Evolutionary conservation across 2,113 vertebrate genomes (phyloP), one percentile per base, ranked within the genome.

Genomic region (Oriolus oriolus): DNA sequence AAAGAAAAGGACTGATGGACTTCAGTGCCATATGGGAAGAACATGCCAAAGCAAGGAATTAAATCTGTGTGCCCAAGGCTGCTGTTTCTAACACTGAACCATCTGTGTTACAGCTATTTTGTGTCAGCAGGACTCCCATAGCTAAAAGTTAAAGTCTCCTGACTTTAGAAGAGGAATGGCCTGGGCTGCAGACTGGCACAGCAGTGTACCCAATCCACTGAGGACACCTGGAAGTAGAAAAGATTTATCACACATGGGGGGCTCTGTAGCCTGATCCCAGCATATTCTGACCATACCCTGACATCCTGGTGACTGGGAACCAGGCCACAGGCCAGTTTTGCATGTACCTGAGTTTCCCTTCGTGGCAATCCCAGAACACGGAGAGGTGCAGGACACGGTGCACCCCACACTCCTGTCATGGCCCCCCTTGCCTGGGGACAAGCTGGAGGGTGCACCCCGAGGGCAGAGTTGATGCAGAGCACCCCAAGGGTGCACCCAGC

Each of bases 201-300:
- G 20, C 53, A 77, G 35, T 3, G 21, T 5, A 35, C 15, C 30
- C 52, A 49, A 21, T 8, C 7, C 52, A 57, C 42, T 27, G 30
- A 26, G 20, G 16, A 61, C n/a, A 57, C 27, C 47, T 66, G 30
- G 4, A 65, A 66, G 37, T 0, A 44, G 31, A 89, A 52, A 64
- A 41, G 30, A 75, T 19, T n/a, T 24, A 47, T 13, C 52, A 19
- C 30, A 16, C 9, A 2, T 0, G 10, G 1, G 8, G 1, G 2
- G 52, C 63, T 26, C 54, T n/a, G 28, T 1, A 24, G 53, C 61
- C 52, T 31, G 63, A 59, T 17, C 44, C 15, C 12, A 5, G 44
- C 18, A 14, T 3, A 6, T 18, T 31, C n/a, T 66, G 73, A 37
- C 47, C 6, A 0, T 8, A 7, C 13, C n/a, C 57, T 2, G 4